Conservation (phyloP, 2,888 invertebrate species). For the Drosophila mettleri region DNA sequence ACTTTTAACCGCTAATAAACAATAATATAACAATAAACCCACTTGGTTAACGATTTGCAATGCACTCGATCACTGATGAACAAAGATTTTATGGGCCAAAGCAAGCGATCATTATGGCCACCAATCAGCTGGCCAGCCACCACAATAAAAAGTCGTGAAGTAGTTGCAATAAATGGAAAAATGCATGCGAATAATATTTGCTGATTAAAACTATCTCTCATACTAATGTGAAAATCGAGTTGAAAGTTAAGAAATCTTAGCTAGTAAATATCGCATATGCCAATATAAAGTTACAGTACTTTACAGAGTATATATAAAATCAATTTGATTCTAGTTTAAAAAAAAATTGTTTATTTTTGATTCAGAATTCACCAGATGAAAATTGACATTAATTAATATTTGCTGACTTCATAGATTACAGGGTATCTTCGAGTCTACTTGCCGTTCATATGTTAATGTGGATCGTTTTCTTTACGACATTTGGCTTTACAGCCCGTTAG, state of each 20-base stretch:
- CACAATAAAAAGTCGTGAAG: constrained; percentile 26
- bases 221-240: too few relatives aligned
- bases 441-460: neutral
- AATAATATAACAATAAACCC: neutral
- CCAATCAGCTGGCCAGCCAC: constrained; percentile 28
- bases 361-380: neutral
- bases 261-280: neutral
- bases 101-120: constrained; percentile 13
- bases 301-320: constrained; percentile 8
- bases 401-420: too few relatives aligned
- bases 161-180: constrained; percentile 16
- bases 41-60: neutral
- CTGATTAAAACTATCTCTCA: too few relatives aligned
- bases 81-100: constrained; percentile 19
- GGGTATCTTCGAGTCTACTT: neutral
- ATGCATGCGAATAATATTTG: constrained; percentile 23
- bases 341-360: neutral
- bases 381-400: too few relatives aligned
- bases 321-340: too few relatives aligned
- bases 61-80: constrained; percentile 6
- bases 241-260: neutral
- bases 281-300: neutral
- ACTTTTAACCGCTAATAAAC: neutral
- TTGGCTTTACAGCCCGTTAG: constrained; percentile 41
- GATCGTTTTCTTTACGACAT: constrained; percentile 24